Evolutionary conservation across 2,113 vertebrate species (phyloP).

Genomic region (Nothocercus julius): DNA sequence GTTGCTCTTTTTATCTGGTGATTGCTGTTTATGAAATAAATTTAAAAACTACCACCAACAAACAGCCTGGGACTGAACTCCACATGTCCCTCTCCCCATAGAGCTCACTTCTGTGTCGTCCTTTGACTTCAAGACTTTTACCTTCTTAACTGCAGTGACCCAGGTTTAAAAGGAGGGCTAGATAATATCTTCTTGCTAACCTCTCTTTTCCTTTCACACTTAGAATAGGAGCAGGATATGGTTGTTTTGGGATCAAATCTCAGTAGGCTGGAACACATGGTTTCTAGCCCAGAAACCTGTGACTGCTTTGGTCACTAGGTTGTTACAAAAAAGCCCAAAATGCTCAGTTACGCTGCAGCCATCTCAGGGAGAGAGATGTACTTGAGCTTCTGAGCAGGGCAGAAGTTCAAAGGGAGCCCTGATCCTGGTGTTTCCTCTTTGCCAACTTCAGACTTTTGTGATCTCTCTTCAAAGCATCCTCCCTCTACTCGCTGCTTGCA

Average conservation of each 20-base stretch:
- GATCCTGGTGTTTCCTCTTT: neutral
- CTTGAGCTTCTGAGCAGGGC: neutral
- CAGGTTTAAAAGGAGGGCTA: neutral
- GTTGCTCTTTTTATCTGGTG: neutral
- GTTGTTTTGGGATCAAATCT: neutral
- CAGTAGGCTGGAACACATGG: neutral
- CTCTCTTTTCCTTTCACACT: neutral
- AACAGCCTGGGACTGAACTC: neutral
- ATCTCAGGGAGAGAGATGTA: neutral
- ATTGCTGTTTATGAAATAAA: neutral
- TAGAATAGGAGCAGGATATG: neutral
- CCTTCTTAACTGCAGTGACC: neutral
- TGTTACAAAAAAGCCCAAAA: neutral
- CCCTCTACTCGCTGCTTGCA: neutral
- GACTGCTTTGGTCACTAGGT: neutral
- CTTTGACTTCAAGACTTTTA: neutral
- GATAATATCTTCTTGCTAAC: neutral
- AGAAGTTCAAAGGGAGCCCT: neutral
- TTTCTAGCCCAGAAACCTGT: neutral
- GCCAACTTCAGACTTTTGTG: neutral
- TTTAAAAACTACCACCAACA: neutral
- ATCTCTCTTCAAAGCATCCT: neutral
- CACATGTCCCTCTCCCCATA: neutral
- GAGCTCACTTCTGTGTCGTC: neutral
- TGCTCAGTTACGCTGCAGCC: neutral